Percentiles rank a stretch among this genome's conserved stretches.
These are phyloP conservation scores for Hirtodrosophila cameraria DNA, from an alignment of 2,888 invertebrate species.

Conservation along the genomic window DNA sequence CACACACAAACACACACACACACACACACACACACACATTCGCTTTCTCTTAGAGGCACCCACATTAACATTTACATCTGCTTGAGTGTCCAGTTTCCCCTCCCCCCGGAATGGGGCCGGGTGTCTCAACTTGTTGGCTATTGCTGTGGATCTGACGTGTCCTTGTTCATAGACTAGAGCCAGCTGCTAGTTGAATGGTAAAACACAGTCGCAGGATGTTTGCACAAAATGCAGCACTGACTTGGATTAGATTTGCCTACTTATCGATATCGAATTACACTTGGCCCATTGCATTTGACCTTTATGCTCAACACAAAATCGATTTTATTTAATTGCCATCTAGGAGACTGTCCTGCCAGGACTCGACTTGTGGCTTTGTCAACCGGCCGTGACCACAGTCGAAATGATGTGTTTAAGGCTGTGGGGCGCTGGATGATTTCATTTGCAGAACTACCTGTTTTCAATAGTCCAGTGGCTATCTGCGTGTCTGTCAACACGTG, in stretches of 20 bases:
- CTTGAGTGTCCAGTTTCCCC: conserved; percentile 10
- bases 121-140: conserved; percentile 42
- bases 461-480: conserved; percentile 12
- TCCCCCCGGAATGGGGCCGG: no score
- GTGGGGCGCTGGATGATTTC: conserved; percentile 65
- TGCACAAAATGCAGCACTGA: conserved; percentile 49
- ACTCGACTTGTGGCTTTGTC: conserved; percentile 56
- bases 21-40: background rate
- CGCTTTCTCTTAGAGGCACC: conserved; percentile 7
- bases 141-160: conserved; percentile 24
- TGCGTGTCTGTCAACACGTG: conserved; percentile 53
- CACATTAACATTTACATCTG: conserved; percentile 54
- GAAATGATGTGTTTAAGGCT: conserved; percentile 14
- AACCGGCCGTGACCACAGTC: conserved; percentile 69
- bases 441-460: conserved; percentile 56
- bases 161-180: conserved; percentile 33
- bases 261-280: conserved; percentile 62
- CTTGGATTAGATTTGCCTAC: conserved; percentile 41
- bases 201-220: conserved; percentile 49
- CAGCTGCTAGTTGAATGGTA: conserved; percentile 19
- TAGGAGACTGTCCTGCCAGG: background rate
- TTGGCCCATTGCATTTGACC: conserved; percentile 54
- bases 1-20: conserved; percentile 3
- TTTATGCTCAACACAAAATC: conserved; percentile 57
- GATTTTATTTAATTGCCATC: conserved; percentile 59